Base-by-base conservation (phyloP, 1,140 invertebrate genomes). In the Gonatopus flavifemur region DNA sequence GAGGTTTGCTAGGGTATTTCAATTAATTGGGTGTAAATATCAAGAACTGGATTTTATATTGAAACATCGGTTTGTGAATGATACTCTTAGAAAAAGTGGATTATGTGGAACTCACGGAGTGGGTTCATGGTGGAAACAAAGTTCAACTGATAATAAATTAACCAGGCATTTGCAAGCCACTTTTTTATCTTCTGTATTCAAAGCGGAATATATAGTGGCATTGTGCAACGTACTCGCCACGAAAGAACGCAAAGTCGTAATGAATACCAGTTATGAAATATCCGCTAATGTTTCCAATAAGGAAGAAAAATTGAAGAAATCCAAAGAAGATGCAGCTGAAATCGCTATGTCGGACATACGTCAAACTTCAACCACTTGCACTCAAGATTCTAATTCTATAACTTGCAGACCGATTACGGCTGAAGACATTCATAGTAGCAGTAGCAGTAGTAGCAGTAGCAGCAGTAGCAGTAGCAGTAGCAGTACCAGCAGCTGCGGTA, bases 191-290 rank as follows among this genome's bases (percentile, higher is more conserved):
- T 80, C 80, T 52, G 67, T 89, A 52, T 83, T 90, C 60, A 78
- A 83, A 10, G 60, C 78, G 2, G 84, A 85, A 54, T 88, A 88
- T 64, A 70, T 91, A 40, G 82, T 87, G 9, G 88, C 88, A n/a
- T 73, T 91, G 32, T 93, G 89, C 68, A 89, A 90, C 67, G 77
- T 85, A 28, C 66, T 88, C 16, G 86, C 85, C 3, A 81, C 85
- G 31, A 80, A 80, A 31, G 82, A 87, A 51, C 83, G 83, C 39
- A 86, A 86, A 69, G 81, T 85, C n/a, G 79, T 83, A n/a, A 69
- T 86, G 37, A 88, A 87, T 59, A 78, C 80, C 2, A 83, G 80
- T 53, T 65, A 72, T n/a, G 62, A 67, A 18, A 37, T 61, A n/a
- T 12, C 31, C 1, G 20, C 16, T 19, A 55, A 61, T 21, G 28